phyloP scores from a whole-genome alignment of 23 tunicate genomes.

The Oikopleura dioica region DNA sequence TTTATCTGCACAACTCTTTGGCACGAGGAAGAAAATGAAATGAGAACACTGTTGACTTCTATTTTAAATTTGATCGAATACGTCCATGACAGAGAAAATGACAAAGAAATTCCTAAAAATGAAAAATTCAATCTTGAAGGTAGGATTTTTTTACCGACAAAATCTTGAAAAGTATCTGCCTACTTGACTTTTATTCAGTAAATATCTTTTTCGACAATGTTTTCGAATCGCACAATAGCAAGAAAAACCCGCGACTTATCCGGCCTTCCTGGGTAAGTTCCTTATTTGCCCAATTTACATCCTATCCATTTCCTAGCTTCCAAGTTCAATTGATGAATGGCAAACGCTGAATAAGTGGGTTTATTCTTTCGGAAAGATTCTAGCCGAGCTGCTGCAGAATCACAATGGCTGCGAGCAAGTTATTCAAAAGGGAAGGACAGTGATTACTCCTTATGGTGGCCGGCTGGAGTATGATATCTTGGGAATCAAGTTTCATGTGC shows the following conservation, averaged over 20 bases:
- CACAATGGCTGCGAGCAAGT: too few relatives aligned
- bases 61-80: conserved; percentile 15
- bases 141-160: too few relatives aligned
- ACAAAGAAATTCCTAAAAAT: not conserved
- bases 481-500: conserved; percentile 35
- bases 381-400: not conserved
- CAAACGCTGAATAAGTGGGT: not conserved
- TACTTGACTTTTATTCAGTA: too few relatives aligned
- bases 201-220: not conserved
- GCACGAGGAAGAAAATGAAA: conserved; percentile 89
- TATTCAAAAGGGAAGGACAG: not conserved
- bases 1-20: conserved; percentile 92
- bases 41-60: conserved; percentile 65
- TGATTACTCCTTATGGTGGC: conserved; percentile 68
- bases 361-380: not conserved
- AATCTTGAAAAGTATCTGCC: too few relatives aligned
- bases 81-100: not conserved
- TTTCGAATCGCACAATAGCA: not conserved
- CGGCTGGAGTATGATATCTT: conserved; percentile 24
- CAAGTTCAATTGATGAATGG: not conserved
- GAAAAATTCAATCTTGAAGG: not conserved
- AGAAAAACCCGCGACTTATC: not conserved
- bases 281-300: too few relatives aligned
- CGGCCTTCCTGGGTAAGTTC: not conserved
- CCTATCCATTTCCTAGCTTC: too few relatives aligned